phyloP scores from a whole-genome alignment of 2,113 vertebrate species.

The Microcebus jonahi region DNA sequence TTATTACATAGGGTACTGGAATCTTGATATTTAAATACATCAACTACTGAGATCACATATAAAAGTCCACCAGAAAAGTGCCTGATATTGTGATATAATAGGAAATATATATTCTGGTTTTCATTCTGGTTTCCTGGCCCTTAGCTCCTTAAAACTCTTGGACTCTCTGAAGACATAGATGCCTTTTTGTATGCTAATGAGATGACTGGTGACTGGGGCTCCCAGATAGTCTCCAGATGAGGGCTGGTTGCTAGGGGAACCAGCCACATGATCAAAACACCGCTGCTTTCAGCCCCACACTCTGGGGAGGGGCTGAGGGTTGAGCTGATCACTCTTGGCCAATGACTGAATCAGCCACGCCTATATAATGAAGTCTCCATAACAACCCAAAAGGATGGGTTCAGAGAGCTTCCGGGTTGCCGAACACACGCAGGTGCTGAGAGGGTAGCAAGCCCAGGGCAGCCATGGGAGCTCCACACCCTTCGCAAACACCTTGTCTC shows the following conservation, averaged over 20 bases:
- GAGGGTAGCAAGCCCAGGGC: not conserved
- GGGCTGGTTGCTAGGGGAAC: not conserved
- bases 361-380: not conserved
- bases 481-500: no score
- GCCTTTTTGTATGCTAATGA: not conserved
- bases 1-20: not conserved
- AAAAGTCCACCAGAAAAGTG: not conserved
- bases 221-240: not conserved
- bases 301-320: not conserved
- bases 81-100: not conserved
- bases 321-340: not conserved
- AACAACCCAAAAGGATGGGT: not conserved
- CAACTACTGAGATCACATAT: not conserved
- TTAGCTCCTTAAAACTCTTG: not conserved
- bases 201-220: not conserved
- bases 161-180: not conserved
- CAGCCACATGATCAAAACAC: not conserved
- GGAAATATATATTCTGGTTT: not conserved
- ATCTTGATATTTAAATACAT: slow-evolving; percentile 1
- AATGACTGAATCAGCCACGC: not conserved
- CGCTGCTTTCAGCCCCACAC: not conserved
- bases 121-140: not conserved
- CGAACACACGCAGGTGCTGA: not conserved
- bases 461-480: not conserved
- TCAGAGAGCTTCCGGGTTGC: not conserved